Percentiles rank a stretch among this genome's conserved stretches.
Evolutionary conservation across 2,797 vertebrate genomes (phyloP).

Genomic region (Pangasius djambal): DNA sequence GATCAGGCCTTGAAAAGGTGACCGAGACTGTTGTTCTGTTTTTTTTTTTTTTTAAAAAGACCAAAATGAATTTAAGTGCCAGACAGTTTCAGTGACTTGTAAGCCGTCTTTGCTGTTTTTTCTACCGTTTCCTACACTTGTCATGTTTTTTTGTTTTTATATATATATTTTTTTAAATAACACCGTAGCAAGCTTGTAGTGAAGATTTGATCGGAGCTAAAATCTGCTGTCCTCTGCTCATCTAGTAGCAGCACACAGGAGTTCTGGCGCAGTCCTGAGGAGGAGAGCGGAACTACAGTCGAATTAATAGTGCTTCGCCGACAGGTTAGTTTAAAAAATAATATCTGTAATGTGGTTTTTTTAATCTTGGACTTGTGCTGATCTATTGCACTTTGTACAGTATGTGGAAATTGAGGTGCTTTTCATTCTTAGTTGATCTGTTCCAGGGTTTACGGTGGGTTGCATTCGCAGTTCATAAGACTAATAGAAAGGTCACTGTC

Average conservation of each 20-base stretch:
- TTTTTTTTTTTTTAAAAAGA: neutral
- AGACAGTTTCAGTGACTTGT: neutral
- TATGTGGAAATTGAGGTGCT: neutral
- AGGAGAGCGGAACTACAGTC: constrained; percentile 66
- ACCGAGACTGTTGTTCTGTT: constrained; percentile 12
- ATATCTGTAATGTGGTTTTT: too few species aligned
- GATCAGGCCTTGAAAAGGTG: constrained; percentile 65
- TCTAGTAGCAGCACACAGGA: constrained; percentile 64
- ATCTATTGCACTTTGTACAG: neutral
- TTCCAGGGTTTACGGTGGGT: neutral
- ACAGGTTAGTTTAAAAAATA: constrained; percentile 70
- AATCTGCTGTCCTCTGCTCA: constrained; percentile 28
- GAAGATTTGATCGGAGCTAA: neutral
- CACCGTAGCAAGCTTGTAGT: neutral
- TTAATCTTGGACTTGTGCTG: neutral
- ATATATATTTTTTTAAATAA: neutral
- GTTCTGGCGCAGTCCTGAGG: constrained; percentile 58
- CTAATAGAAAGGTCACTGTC: neutral
- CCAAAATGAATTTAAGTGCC: neutral
- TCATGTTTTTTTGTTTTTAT: neutral
- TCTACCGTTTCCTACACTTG: neutral
- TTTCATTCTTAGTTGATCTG: neutral
- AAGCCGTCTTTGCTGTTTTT: neutral
- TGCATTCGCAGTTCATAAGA: neutral
- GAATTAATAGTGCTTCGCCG: constrained; percentile 77